A percentile compares a stretch with the other conserved stretches of the same genome.
These are phyloP conservation scores for Hydrotaea cyrtoneurina DNA, from an alignment of 2,888 invertebrate species.

Conservation along the genomic window DNA sequence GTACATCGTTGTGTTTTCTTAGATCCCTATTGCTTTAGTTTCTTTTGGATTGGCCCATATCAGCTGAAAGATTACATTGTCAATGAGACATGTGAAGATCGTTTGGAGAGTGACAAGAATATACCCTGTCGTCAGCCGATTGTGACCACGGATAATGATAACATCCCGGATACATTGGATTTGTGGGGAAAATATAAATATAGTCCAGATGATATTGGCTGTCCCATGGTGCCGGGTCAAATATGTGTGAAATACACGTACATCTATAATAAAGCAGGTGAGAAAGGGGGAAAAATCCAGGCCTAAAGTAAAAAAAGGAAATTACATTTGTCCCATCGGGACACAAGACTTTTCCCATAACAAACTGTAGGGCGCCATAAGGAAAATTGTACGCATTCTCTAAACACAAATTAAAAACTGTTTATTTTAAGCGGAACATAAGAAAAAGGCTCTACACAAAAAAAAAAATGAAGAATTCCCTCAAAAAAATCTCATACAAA, in stretches of 20 bases:
- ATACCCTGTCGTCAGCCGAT: slow-evolving; percentile 85
- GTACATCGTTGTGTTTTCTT: background rate
- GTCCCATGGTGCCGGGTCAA: slow-evolving; percentile 83
- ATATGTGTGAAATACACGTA: slow-evolving; percentile 86
- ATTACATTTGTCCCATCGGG: too few species aligned
- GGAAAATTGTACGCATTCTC: too few species aligned
- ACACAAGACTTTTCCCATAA: too few species aligned
- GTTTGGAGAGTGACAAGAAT: slow-evolving; percentile 81
- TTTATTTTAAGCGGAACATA: too few species aligned
- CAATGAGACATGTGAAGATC: slow-evolving; percentile 83
- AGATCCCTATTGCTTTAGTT: slow-evolving; percentile 84
- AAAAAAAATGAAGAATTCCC: too few species aligned
- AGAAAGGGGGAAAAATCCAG: slow-evolving; percentile 74
- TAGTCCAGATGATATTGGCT: slow-evolving; percentile 81
- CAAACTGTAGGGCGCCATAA: too few species aligned
- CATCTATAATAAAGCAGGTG: slow-evolving; percentile 84
- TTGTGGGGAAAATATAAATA: slow-evolving; percentile 83
- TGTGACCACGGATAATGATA: slow-evolving; percentile 85
- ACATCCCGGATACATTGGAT: slow-evolving; percentile 84
- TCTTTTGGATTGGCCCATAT: slow-evolving; percentile 86
- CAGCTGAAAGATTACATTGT: slow-evolving; percentile 83
- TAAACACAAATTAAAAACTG: too few species aligned
- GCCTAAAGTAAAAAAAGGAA: too few species aligned
- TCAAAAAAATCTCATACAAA: too few species aligned
- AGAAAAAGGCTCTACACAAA: too few species aligned